These are phyloP conservation scores for Halictus ligatus DNA, from an alignment of 2,888 invertebrate species.

Conservation along the genomic window DNA sequence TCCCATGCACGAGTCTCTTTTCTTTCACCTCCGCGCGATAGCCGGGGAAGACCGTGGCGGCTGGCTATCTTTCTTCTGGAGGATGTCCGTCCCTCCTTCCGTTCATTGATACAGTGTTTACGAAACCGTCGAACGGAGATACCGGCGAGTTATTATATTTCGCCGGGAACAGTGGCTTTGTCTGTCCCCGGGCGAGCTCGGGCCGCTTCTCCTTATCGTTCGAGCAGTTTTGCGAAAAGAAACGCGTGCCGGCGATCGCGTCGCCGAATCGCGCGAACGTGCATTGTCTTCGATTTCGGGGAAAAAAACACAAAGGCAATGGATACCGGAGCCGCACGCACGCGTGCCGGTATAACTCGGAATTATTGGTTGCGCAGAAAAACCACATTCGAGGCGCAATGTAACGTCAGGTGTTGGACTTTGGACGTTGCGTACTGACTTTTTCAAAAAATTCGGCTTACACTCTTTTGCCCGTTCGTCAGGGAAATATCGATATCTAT, in stretches of 20 bases:
- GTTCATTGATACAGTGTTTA: constrained; percentile 55
- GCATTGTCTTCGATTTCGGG: constrained; percentile 10
- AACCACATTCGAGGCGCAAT: neutral
- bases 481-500: neutral
- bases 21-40: constrained; percentile 36
- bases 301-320: neutral
- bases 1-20: neutral
- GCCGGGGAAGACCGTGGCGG: neutral
- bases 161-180: constrained; percentile 39
- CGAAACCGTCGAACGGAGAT: constrained; percentile 57
- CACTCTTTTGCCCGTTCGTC: neutral
- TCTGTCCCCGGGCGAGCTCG: constrained; percentile 19
- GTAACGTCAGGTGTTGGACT: neutral
- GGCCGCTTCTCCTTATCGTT: constrained; percentile 39
- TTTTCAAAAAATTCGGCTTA: neutral
- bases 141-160: constrained; percentile 56
- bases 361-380: neutral
- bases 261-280: constrained; percentile 7
- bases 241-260: constrained; percentile 10
- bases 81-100: constrained; percentile 26
- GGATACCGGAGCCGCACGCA: neutral
- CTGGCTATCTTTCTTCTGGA: constrained; percentile 20
- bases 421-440: neutral
- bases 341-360: neutral
- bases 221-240: constrained; percentile 40